Percentiles rank a stretch among this genome's conserved stretches.
Conservation (phyloP, 2,888 invertebrate genomes). For the Pelosia muscerda region DNA sequence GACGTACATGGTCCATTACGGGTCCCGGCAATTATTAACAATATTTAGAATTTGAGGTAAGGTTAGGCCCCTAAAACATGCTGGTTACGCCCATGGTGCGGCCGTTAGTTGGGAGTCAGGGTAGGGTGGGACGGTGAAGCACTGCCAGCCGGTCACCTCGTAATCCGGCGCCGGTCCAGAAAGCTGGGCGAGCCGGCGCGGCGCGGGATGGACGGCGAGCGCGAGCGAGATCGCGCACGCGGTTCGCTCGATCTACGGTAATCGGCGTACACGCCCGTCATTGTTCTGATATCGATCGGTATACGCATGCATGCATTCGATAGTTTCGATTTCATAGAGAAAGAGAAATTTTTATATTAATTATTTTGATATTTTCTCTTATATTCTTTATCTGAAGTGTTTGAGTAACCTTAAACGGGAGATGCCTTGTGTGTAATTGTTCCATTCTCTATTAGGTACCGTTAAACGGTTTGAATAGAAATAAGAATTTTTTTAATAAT, state of each 20-base stretch:
- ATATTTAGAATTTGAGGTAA: no score
- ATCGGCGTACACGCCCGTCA: slow-evolving; percentile 86
- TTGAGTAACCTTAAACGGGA: background rate
- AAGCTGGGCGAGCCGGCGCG: slow-evolving; percentile 98
- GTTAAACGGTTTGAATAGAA: no score
- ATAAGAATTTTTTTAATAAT: no score
- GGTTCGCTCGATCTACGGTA: slow-evolving; percentile 81
- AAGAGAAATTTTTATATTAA: slow-evolving; percentile 50
- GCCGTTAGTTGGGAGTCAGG: background rate
- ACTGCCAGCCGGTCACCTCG: slow-evolving; percentile 89
- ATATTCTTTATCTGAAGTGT: background rate
- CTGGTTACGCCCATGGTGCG: background rate
- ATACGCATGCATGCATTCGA: slow-evolving; percentile 51
- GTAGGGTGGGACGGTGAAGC: no score
- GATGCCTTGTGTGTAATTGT: background rate
- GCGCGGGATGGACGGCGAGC: slow-evolving; percentile 96
- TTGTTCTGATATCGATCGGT: slow-evolving; percentile 71
- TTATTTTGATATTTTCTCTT: slow-evolving; percentile 26
- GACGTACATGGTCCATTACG: no score
- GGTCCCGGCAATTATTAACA: no score
- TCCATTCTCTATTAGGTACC: no score
- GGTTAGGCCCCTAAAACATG: no score
- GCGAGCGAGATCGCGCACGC: slow-evolving; percentile 64
- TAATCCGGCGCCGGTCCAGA: slow-evolving; percentile 96
- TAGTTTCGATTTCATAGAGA: slow-evolving; percentile 45